These are phyloP conservation scores for Apeira syringaria DNA, from an alignment of 2,888 invertebrate genomes.

Conservation along the genomic window DNA sequence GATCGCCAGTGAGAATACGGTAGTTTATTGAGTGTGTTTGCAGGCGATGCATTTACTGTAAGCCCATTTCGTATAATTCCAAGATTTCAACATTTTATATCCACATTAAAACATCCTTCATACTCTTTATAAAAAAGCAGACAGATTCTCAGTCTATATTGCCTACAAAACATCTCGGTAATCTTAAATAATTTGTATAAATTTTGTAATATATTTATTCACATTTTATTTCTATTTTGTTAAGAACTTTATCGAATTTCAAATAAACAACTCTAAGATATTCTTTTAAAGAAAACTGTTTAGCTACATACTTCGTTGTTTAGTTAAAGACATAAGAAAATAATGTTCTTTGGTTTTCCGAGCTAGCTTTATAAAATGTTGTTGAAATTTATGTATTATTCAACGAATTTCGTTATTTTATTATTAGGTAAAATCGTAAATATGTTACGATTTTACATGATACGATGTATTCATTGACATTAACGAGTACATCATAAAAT, in stretches of 20 bases:
- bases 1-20: constrained; percentile 19
- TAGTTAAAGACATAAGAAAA: constrained; percentile 9
- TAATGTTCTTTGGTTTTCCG: constrained; percentile 2
- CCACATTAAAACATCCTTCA: constrained; percentile 13
- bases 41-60: constrained; percentile 1
- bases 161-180: constrained; percentile 13
- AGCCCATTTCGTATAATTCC: constrained; percentile 10
- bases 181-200: constrained; percentile 18
- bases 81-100: constrained; percentile 14
- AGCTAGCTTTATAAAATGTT: no score
- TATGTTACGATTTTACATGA: no score
- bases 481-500: no score
- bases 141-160: constrained; percentile 14
- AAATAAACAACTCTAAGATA: constrained; percentile 21
- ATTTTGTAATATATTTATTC: constrained; percentile 19
- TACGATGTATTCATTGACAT: no score
- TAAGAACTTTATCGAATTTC: constrained; percentile 28
- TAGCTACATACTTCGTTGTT: constrained; percentile 10
- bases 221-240: constrained; percentile 25
- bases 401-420: no score
- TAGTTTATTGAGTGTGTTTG: constrained; percentile 6
- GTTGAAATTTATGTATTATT: no score
- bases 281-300: constrained; percentile 14
- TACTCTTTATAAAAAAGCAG: constrained; percentile 15
- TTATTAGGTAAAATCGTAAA: no score